A percentile compares a stretch with the other conserved stretches of the same genome.
Conservation (phyloP, 2,888 invertebrate genomes). For the Agrochola macilenta region DNA sequence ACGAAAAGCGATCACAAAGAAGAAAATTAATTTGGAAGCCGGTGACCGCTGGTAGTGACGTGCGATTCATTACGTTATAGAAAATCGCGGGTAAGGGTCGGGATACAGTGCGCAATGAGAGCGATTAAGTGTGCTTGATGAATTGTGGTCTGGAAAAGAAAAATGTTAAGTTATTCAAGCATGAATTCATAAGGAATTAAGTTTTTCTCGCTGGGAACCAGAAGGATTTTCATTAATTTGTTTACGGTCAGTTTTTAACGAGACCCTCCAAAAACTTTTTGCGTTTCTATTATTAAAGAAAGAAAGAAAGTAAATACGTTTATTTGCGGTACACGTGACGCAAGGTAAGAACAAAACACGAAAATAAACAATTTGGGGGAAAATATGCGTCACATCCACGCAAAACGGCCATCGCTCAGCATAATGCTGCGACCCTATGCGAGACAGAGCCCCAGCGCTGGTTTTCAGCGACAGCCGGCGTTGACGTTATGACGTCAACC, state of each 20-base stretch:
- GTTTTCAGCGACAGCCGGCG: too few relatives aligned
- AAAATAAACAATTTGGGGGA: too few relatives aligned
- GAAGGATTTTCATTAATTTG: not conserved
- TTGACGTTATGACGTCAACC: too few relatives aligned
- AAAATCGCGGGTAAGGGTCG: conserved; percentile 61
- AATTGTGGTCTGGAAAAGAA: conserved; percentile 5
- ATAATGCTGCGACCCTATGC: too few relatives aligned
- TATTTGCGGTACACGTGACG: too few relatives aligned
- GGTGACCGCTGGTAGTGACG: conserved; percentile 75
- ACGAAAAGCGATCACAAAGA: conserved; percentile 65
- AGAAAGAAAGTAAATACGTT: too few relatives aligned
- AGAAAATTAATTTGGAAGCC: conserved; percentile 75
- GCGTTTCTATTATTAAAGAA: too few relatives aligned
- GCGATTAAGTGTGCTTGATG: conserved; percentile 33
- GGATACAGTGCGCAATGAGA: conserved; percentile 2
- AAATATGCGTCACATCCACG: too few relatives aligned
- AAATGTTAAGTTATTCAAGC: not conserved
- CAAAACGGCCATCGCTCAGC: too few relatives aligned
- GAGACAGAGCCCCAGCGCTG: too few relatives aligned
- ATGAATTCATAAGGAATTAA: not conserved
- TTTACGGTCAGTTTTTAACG: not conserved
- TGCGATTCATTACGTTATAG: conserved; percentile 76
- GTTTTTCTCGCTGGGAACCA: not conserved
- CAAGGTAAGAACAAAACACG: too few relatives aligned
- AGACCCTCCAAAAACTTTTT: not conserved